A percentile compares a stretch with the other conserved stretches of the same genome.
These are phyloP conservation scores for Punctoribates punctum DNA, from an alignment of 2,888 invertebrate species.

Conservation along the genomic window DNA sequence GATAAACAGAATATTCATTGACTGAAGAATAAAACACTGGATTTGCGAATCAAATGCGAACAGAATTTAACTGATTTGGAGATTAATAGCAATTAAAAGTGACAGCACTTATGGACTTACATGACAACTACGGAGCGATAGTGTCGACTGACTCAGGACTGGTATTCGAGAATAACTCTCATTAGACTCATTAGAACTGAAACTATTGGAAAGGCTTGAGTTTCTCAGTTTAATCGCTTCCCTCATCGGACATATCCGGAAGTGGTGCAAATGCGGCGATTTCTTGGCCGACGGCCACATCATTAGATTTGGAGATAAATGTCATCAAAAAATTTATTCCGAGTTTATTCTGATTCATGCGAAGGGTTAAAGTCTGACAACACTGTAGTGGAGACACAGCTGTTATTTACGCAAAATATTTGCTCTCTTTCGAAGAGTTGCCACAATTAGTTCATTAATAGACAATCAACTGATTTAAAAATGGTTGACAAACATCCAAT, in stretches of 20 bases:
- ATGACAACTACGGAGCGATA: slow-evolving; percentile 43
- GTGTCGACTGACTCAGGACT: slow-evolving; percentile 41
- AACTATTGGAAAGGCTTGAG: slow-evolving; percentile 29
- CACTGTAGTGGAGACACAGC: too few species aligned
- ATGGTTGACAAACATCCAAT: too few species aligned
- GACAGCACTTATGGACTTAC: slow-evolving; percentile 47
- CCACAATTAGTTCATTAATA: too few species aligned
- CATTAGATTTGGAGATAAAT: background rate
- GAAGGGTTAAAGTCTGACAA: background rate
- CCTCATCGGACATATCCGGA: slow-evolving; percentile 48
- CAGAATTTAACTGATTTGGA: background rate
- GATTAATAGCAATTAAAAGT: background rate
- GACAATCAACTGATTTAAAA: too few species aligned
- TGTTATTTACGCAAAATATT: too few species aligned
- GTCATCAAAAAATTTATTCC: background rate
- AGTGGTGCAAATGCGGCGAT: slow-evolving; percentile 44
- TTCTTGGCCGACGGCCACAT: slow-evolving; percentile 14
- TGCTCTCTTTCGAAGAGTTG: too few species aligned
- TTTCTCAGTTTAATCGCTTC: slow-evolving; percentile 45
- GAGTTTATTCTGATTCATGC: too few species aligned
- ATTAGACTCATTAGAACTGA: slow-evolving; percentile 2
- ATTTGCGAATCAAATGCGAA: background rate
- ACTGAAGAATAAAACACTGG: too few species aligned
- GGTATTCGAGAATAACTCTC: slow-evolving; percentile 32
- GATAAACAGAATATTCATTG: too few species aligned